Conservation (phyloP, 2,113 vertebrate genomes). For the Cololabis saira region DNA sequence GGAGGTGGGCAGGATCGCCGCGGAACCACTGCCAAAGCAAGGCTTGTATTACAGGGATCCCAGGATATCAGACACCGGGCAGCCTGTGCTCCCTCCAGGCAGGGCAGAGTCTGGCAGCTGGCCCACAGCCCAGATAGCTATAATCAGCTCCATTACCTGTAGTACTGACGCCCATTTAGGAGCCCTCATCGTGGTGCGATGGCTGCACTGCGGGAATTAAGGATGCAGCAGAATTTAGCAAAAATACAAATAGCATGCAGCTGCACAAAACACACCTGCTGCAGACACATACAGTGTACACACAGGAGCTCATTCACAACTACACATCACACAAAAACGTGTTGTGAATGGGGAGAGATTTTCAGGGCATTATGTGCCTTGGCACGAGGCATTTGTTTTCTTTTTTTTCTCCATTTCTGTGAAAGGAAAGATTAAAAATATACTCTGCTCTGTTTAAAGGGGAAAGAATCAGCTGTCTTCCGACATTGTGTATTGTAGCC, state of each 20-base stretch:
- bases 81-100: constrained; percentile 72
- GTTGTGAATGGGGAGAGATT: constrained; percentile 37
- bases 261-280: constrained; percentile 45
- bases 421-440: constrained; percentile 75
- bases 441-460: constrained; percentile 67
- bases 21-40: constrained; percentile 70
- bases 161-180: constrained; percentile 75
- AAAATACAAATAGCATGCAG: constrained; percentile 41
- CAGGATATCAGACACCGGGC: constrained; percentile 79
- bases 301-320: constrained; percentile 5
- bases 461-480: constrained; percentile 76
- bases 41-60: constrained; percentile 80
- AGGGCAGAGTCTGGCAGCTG: constrained; percentile 73
- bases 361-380: constrained; percentile 59
- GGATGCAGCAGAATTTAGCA: constrained; percentile 44
- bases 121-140: constrained; percentile 75
- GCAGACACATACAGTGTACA: constrained; percentile 29
- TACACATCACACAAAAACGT: constrained; percentile 5
- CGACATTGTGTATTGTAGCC: constrained; percentile 78
- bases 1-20: constrained; percentile 65
- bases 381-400: constrained; percentile 67
- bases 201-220: constrained; percentile 56
- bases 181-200: constrained; percentile 56
- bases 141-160: constrained; percentile 82
- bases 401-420: constrained; percentile 39